Evolutionary conservation across 2,113 vertebrate species (phyloP), one percentile per base, ranked within the genome.

Genomic region (Urocitellus parryii): DNA sequence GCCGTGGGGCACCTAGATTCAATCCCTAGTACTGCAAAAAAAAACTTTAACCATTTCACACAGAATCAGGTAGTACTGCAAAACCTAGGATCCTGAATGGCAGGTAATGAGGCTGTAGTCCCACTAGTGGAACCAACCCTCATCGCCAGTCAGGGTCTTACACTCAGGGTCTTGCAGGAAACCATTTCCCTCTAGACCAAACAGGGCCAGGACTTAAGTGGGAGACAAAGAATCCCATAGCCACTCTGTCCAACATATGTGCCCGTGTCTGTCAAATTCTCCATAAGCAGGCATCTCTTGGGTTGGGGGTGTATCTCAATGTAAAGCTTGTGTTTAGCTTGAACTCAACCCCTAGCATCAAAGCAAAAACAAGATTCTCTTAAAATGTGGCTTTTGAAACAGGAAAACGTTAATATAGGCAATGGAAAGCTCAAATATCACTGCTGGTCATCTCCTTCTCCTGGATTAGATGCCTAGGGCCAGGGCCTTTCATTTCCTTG

Each of bases 161-260:
- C 56, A 20, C 17, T 22, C 18, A 17, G 53, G 56, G 5, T 58
- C 56, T 58, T 99, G 92, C 98, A 99, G 98, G 98, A 98, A 68
- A 99, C 99, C 10, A 32, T 4, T 8, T 10, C 98, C 99, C 99
- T 98, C 99, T 99, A 98, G 98, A 99, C 99, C 99, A 99, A 98
- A 99, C 98, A 98, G 98, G 97, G 98, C 98, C 99, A 99, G 99
- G 99, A 98, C 98, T 99, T 98, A 97, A 97, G 97, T 98, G 98
- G 98, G 96, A 98, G 98, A 99, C 99, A 99, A 98, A 99, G 98
- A 99, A 99, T 99, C 99, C 99, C 97, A 99, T 99, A 99, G 98
- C 98, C 98, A 99, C 98, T 99, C 98, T 99, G 95, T 99, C 99
- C 99, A 98, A 98, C 99, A 99, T 82, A 45, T 98, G 98, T 98